Base-by-base conservation (phyloP, 2,113 vertebrate genomes). In the Xiphophorus hellerii region DNA sequence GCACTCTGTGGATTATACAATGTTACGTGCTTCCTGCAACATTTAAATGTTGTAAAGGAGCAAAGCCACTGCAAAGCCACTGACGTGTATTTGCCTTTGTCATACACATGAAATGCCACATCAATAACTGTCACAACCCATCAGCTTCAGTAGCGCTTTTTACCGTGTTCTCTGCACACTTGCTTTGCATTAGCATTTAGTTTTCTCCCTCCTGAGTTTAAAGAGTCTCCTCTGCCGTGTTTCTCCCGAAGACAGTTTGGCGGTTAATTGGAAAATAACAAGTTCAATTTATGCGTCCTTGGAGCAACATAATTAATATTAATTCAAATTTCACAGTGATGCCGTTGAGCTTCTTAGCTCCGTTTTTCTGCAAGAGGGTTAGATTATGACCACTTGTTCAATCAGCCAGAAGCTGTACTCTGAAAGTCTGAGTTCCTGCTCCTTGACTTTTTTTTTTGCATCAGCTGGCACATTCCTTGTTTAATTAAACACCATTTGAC, bases 291-390 rank as follows among this genome's bases (percentile, higher is more conserved):
- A 90, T 92, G 90, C 76, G 28, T 87, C 85, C 90, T 90, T 71
- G 31, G 76, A 84, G 90, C 80, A 83, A 90, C 84, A 89, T 88
- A 87, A 93, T 93, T 92, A 89, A 92, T 89, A 92, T 89, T 89
- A 89, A 91, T 93, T 93, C 84, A 80, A 80, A 92, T 92, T 93
- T 93, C 88, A 93, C 87, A 82, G 89, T 71, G 75, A 86, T 13
- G 62, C 66, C 6, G 73, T 88, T 78, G 71, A 77, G 83, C 87
- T 83, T 82, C 85, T 89, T 84, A 80, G 74, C 62, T 65, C 62
- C 75, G 78, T 88, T 87, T 82, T 79, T 66, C 76, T 77, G 80
- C 78, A 86, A 81, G 77, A 85, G 79, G 76, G 80, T 70, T 71
- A 79, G 78, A 90, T 92, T 87, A 44, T 70, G 77, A 81, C 80